A percentile compares a stretch with the other conserved stretches of the same genome.
These are phyloP conservation scores for Chouioia cunea DNA, from an alignment of 2,888 invertebrate genomes.

Conservation along the genomic window DNA sequence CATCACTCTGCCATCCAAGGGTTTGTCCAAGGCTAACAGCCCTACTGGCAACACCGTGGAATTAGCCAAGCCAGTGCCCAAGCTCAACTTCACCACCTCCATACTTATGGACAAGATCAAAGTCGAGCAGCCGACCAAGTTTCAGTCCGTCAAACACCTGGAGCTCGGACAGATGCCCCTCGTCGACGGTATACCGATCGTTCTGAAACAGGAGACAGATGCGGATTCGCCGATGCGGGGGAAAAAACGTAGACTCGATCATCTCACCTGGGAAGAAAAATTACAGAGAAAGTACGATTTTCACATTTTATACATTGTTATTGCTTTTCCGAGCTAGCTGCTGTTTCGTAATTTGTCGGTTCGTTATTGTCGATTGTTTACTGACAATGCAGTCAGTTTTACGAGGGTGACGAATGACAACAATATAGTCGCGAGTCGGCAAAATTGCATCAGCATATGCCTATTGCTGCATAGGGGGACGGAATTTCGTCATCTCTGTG, in stretches of 20 bases:
- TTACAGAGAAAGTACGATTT: slow-evolving; percentile 84
- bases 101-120: slow-evolving; percentile 55
- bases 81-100: slow-evolving; percentile 59
- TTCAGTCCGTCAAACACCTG: slow-evolving; percentile 25
- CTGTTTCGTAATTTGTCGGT: no score
- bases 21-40: slow-evolving; percentile 53
- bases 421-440: no score
- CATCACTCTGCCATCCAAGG: slow-evolving; percentile 62
- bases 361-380: slow-evolving; percentile 4
- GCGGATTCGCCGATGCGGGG: not conserved
- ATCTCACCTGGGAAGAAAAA: slow-evolving; percentile 88
- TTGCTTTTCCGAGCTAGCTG: not conserved
- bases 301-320: slow-evolving; percentile 11
- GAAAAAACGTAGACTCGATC: slow-evolving; percentile 84
- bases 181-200: slow-evolving; percentile 3
- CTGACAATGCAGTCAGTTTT: not conserved
- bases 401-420: slow-evolving; percentile 2
- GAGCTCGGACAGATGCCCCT: slow-evolving; percentile 11
- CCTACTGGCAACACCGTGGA: slow-evolving; percentile 46
- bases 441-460: no score
- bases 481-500: no score
- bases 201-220: slow-evolving; percentile 39
- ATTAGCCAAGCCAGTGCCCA: slow-evolving; percentile 47
- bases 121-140: slow-evolving; percentile 44
- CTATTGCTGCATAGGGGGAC: no score